phyloP scores from a whole-genome alignment of 1,140 invertebrate genomes.

The Magallana ariakensis region DNA sequence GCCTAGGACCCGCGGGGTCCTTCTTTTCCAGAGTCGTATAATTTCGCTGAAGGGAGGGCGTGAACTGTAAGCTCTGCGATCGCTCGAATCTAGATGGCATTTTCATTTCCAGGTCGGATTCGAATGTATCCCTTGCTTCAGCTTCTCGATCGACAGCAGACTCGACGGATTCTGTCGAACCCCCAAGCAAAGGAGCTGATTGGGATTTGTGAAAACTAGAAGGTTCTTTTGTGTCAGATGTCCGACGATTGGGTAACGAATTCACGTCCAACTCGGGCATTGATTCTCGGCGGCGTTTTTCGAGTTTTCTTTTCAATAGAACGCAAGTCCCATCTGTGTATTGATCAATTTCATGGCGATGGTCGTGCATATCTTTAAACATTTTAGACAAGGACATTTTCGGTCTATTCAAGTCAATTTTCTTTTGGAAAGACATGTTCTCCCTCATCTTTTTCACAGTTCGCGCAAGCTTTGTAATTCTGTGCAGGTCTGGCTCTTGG shows the following conservation, averaged over 20 bases:
- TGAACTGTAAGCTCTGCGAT: not conserved
- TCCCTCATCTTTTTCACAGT: slow-evolving; percentile 66
- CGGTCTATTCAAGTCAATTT: slow-evolving; percentile 56
- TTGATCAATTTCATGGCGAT: slow-evolving; percentile 58
- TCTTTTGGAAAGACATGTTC: slow-evolving; percentile 64
- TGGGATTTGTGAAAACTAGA: slow-evolving; percentile 15
- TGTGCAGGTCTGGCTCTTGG: slow-evolving; percentile 63
- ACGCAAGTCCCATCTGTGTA: slow-evolving; percentile 70
- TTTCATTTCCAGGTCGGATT: not conserved
- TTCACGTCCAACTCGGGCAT: slow-evolving; percentile 2
- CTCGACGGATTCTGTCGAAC: not conserved
- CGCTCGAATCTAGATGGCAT: not conserved
- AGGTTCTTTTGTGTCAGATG: not conserved
- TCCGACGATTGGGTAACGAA: not conserved
- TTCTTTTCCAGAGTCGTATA: not conserved
- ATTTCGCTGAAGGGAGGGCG: slow-evolving; percentile 17
- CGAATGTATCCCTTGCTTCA: not conserved
- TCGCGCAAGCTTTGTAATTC: slow-evolving; percentile 62
- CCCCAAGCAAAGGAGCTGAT: slow-evolving; percentile 2
- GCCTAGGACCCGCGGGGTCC: not conserved
- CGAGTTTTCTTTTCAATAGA: slow-evolving; percentile 68
- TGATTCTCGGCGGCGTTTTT: slow-evolving; percentile 60
- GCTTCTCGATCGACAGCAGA: not conserved
- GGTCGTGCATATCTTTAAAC: slow-evolving; percentile 58
- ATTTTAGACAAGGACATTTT: slow-evolving; percentile 63